These are phyloP conservation scores for Meteorus colon DNA, from an alignment of 2,888 invertebrate genomes.

Conservation along the genomic window DNA sequence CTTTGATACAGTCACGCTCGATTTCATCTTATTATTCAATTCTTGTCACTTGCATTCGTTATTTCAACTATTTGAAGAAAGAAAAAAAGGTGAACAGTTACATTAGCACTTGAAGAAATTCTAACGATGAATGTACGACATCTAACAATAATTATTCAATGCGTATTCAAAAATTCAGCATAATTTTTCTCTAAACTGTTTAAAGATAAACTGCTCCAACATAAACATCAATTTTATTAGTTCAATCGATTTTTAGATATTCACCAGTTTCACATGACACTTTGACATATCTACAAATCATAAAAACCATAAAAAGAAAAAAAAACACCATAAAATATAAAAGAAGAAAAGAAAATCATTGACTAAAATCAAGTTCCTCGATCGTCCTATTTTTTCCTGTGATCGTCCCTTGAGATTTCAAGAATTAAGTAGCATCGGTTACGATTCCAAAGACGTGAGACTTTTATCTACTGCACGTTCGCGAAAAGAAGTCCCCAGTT, in stretches of 20 bases:
- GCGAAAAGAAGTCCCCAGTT: constrained; percentile 32
- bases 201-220: too few species aligned
- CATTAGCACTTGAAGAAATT: too few species aligned
- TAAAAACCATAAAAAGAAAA: background rate
- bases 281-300: background rate
- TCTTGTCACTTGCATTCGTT: background rate
- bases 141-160: too few species aligned
- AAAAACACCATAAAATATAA: background rate
- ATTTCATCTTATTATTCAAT: background rate
- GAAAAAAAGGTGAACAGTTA: too few species aligned
- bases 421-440: constrained; percentile 29
- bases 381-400: constrained; percentile 24
- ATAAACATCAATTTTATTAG: background rate
- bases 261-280: background rate
- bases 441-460: constrained; percentile 15
- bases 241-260: background rate
- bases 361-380: constrained; percentile 25
- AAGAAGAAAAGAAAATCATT: background rate
- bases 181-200: too few species aligned
- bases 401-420: constrained; percentile 14
- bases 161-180: too few species aligned
- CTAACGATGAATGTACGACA: too few species aligned
- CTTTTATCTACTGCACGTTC: constrained; percentile 37
- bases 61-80: background rate
- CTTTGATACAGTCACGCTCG: background rate